These are phyloP conservation scores for Leucophenga varia DNA, from an alignment of 1,140 invertebrate species.

Conservation along the genomic window DNA sequence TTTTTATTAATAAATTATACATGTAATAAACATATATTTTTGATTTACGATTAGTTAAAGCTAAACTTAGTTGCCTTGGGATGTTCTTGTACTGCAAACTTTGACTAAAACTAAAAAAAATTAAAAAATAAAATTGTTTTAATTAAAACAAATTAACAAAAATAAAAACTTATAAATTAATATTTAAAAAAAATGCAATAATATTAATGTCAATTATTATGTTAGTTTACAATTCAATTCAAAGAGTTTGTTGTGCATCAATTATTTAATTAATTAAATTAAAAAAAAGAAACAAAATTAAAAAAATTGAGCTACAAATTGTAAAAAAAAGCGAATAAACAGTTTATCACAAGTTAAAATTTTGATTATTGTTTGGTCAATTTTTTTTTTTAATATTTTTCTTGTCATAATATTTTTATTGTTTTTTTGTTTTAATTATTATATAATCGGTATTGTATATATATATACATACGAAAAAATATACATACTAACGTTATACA, in stretches of 20 bases:
- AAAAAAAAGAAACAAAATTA: conserved; percentile 22
- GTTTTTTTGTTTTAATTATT: conserved; percentile 20
- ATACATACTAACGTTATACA: conserved; percentile 26
- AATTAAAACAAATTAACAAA: conserved; percentile 3
- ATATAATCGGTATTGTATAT: conserved; percentile 22
- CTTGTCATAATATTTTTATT: conserved; percentile 15
- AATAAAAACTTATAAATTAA: conserved; percentile 14
- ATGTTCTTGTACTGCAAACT: conserved; percentile 37
- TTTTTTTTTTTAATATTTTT: conserved; percentile 28
- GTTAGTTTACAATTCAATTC: neutral
- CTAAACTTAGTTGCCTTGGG: conserved; percentile 39
- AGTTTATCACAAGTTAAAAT: conserved; percentile 55
- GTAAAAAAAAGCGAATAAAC: conserved; percentile 1
- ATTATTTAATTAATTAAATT: conserved; percentile 19
- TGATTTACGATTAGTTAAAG: conserved; percentile 40
- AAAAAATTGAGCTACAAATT: no score
- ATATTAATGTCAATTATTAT: no score
- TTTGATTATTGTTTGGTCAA: conserved; percentile 56
- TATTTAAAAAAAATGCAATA: conserved; percentile 13
- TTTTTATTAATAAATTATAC: no score
- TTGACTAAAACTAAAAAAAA: conserved; percentile 1
- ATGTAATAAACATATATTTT: no score
- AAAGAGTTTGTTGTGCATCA: neutral
- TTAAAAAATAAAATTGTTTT: conserved; percentile 22
- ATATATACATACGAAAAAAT: conserved; percentile 49